A percentile compares a stretch with the other conserved stretches of the same genome.
These are phyloP conservation scores for Temnothorax ravouxi DNA, from an alignment of 2,888 invertebrate species.

Conservation along the genomic window DNA sequence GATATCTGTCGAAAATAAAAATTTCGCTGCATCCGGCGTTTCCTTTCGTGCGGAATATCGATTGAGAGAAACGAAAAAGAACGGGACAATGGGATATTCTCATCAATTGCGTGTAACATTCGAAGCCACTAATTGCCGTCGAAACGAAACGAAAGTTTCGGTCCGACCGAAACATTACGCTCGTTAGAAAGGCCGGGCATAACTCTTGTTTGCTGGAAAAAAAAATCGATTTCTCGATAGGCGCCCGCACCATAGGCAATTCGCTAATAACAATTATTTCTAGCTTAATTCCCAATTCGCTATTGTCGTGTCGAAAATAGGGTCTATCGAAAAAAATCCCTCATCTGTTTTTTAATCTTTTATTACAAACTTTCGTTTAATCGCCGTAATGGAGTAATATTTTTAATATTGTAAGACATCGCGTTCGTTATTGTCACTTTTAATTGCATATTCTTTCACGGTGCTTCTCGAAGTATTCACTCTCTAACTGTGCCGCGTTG, in stretches of 20 bases:
- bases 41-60: conserved; percentile 46
- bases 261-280: conserved; percentile 74
- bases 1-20: conserved; percentile 22
- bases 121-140: conserved; percentile 43
- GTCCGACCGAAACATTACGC: conserved; percentile 35
- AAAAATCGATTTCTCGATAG: conserved; percentile 79
- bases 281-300: conserved; percentile 13
- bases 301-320: conserved; percentile 15
- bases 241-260: conserved; percentile 56
- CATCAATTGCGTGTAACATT: conserved; percentile 53
- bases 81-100: conserved; percentile 46
- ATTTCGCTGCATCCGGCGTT: conserved; percentile 49
- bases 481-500: background rate
- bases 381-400: background rate
- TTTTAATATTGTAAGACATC: background rate
- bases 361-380: background rate
- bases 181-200: conserved; percentile 60
- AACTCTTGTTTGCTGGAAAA: conserved; percentile 67
- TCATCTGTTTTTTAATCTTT: background rate
- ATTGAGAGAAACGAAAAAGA: conserved; percentile 33
- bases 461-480: background rate
- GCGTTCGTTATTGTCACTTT: background rate
- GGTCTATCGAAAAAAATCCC: background rate
- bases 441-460: background rate
- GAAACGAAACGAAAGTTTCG: conserved; percentile 71